Conservation (phyloP, 2,113 vertebrate genomes). For the Montifringilla adamsi region DNA sequence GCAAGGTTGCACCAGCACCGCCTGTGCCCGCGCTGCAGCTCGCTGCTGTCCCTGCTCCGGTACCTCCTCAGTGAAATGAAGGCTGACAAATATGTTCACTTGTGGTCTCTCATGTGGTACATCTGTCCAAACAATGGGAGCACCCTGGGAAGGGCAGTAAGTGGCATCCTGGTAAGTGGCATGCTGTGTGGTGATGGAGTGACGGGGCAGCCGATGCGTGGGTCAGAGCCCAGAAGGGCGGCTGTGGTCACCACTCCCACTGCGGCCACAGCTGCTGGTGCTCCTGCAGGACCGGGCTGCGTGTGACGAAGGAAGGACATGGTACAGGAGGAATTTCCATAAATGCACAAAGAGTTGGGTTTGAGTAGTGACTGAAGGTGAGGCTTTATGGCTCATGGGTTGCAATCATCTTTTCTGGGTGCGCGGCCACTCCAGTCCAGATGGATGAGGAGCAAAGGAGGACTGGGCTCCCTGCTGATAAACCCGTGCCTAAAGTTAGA, state of each 20-base stretch:
- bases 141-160: neutral
- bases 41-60: neutral
- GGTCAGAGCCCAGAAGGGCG: rapidly evolving
- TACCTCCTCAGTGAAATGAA: rapidly evolving
- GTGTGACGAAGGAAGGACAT: neutral
- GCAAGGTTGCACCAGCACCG: neutral
- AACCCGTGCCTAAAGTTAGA: neutral
- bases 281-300: neutral
- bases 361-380: neutral
- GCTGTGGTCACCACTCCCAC: neutral
- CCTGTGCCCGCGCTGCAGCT: neutral
- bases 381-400: neutral
- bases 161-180: neutral
- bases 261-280: neutral
- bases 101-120: neutral
- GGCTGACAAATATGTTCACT: neutral
- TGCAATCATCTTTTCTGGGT: neutral
- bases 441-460: neutral
- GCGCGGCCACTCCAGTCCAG: rapidly evolving
- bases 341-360: neutral
- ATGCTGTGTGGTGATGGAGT: neutral
- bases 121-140: neutral
- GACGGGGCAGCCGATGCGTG: rapidly evolving
- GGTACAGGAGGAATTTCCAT: neutral
- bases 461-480: neutral